Conservation (phyloP, 2,797 vertebrate species). For the Cirrhinus mrigala region DNA sequence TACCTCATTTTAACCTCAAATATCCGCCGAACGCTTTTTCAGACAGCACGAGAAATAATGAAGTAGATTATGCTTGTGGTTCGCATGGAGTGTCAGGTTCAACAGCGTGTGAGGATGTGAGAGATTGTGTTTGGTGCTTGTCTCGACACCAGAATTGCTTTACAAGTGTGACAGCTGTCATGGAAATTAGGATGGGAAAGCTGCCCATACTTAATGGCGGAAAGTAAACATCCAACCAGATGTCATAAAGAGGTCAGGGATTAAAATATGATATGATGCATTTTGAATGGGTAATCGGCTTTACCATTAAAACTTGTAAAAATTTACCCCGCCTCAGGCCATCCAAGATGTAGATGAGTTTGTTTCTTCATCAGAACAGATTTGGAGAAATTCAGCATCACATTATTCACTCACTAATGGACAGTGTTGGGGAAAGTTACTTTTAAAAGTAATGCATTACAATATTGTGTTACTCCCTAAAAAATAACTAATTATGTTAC, state of each 20-base stretch:
- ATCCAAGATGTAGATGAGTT: background rate
- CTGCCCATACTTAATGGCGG: background rate
- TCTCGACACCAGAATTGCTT: background rate
- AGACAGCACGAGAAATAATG: background rate
- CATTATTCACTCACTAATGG: background rate
- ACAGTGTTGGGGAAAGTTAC: too few species aligned
- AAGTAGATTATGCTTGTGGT: background rate
- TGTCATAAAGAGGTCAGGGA: slow-evolving; percentile 24
- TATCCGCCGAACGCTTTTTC: background rate
- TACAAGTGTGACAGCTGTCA: slow-evolving; percentile 30
- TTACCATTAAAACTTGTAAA: background rate
- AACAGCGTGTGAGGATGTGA: background rate
- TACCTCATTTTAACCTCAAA: slow-evolving; percentile 6
- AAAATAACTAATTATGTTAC: too few species aligned
- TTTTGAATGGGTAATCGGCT: slow-evolving; percentile 6
- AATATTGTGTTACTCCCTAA: too few species aligned
- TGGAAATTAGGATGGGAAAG: background rate
- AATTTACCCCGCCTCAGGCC: background rate
- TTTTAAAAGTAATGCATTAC: too few species aligned
- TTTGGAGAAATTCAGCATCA: background rate
- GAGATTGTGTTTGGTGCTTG: background rate
- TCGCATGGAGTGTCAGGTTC: background rate
- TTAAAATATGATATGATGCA: background rate
- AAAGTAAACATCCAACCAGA: slow-evolving; percentile 25
- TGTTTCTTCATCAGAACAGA: background rate